A percentile compares a stretch with the other conserved stretches of the same genome.
Conservation (phyloP, 2,797 vertebrate species). For the Pseudomugil tenellus region DNA sequence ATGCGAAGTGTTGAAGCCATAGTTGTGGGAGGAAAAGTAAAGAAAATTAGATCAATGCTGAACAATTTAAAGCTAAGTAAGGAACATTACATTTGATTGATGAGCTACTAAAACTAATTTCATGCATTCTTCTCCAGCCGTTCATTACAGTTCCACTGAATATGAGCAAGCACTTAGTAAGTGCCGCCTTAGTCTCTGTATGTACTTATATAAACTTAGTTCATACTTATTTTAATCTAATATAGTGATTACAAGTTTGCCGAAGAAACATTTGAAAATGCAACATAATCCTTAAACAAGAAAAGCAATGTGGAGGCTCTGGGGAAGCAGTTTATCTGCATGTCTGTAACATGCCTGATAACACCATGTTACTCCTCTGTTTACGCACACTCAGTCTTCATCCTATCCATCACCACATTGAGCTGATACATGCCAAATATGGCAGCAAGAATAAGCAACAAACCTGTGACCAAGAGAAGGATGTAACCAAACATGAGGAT, state of each 20-base stretch:
- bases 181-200: too few species aligned
- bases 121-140: too few species aligned
- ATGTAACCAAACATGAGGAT: slow-evolving; percentile 72
- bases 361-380: slow-evolving; percentile 20
- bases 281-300: background rate
- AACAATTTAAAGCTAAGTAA: too few species aligned
- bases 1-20: background rate
- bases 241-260: background rate
- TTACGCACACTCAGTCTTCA: slow-evolving; percentile 24
- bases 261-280: background rate
- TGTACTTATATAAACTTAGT: too few species aligned
- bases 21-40: slow-evolving; percentile 22
- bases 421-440: slow-evolving; percentile 66
- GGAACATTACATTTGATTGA: too few species aligned
- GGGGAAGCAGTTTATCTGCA: slow-evolving; percentile 29
- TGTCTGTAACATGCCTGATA: slow-evolving; percentile 33
- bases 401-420: slow-evolving; percentile 36
- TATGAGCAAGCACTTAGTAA: too few species aligned
- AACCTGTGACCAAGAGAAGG: slow-evolving; percentile 63
- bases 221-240: background rate
- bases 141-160: too few species aligned
- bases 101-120: too few species aligned
- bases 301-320: background rate
- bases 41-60: too few species aligned
- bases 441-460: slow-evolving; percentile 64